Conservation (phyloP, 2,888 invertebrate species). For the Malachius bipustulatus region DNA sequence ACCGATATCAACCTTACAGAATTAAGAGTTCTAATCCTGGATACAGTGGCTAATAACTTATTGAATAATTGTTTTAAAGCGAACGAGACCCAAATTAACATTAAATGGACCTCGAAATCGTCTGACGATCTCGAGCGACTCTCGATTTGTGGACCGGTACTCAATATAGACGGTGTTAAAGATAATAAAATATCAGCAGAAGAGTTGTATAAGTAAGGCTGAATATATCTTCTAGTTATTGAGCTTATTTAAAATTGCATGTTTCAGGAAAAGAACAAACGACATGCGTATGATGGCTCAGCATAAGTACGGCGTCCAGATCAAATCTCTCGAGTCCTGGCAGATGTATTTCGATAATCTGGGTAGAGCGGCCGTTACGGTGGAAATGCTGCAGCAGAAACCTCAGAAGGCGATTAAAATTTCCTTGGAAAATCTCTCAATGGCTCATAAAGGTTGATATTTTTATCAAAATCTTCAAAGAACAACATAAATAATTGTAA, state of each 20-base stretch:
- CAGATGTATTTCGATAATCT: slow-evolving; percentile 45
- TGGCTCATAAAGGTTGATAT: slow-evolving; percentile 23
- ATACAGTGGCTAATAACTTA: not conserved
- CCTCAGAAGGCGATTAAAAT: slow-evolving; percentile 49
- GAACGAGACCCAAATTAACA: not conserved
- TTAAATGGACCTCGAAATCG: not conserved
- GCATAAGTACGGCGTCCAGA: slow-evolving; percentile 53
- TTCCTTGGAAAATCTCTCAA: slow-evolving; percentile 24
- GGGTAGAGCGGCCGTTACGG: slow-evolving; percentile 51
- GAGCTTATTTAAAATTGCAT: too few species aligned
- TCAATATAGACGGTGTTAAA: slow-evolving; percentile 44
- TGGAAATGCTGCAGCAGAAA: slow-evolving; percentile 58
- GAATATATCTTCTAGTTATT: not conserved
- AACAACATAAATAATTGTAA: too few species aligned
- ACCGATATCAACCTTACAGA: slow-evolving; percentile 8
- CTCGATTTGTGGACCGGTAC: slow-evolving; percentile 48
- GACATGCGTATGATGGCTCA: slow-evolving; percentile 56
- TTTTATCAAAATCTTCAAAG: too few species aligned
- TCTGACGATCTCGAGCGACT: slow-evolving; percentile 10
- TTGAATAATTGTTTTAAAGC: not conserved
- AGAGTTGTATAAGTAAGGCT: slow-evolving; percentile 44
- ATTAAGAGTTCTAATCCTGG: slow-evolving; percentile 9
- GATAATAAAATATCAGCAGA: slow-evolving; percentile 38
- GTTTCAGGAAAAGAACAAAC: slow-evolving; percentile 43
- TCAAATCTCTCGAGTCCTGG: slow-evolving; percentile 40